Base-by-base conservation (phyloP, 2,888 invertebrate genomes). In the Rhingia campestris region DNA sequence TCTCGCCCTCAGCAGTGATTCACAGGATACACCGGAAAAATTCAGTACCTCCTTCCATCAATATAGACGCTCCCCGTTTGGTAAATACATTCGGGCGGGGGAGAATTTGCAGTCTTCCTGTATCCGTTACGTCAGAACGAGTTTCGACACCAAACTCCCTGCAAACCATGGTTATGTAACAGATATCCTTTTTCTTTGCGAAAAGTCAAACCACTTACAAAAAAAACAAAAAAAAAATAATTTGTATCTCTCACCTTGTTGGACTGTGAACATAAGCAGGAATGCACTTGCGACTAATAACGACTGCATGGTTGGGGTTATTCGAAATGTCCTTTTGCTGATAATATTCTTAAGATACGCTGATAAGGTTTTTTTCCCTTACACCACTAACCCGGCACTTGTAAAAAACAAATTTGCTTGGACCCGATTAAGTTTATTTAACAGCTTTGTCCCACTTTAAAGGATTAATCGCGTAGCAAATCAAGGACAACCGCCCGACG, bases 171-270 rank as follows among this genome's bases (percentile, higher is more conserved):
- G 58, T 84, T 84, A 84, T 75, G 75, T 84, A 84, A 84, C 70
- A 70, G 41, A 69, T 49, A 72, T 30, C 14, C 12, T 66, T 14
- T 77, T 67, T 77, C 77, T 73, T 82, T 77, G 72, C 37, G 49
- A 61, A 58, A 47, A 53, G 37, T 51, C 59, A 61, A 45, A 51
- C 4, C 37, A 49, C 30, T 41, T 53, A 41, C 9, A 22, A 7
- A 39, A 53, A 73, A 43, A 66, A 41, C 14, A 39, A 30, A 61
- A 66, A 51, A 22, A 22, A 22, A 69, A 74, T 37, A 80, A 39
- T 58, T 61, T 53, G 22, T 12, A 22, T 22, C 66, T 88, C 88
- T 90, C 90, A 90, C 92, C 92, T 92, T 91, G 89, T 87, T 92
- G 90, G 86, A 91, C 90, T 86, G 90, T 89, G 87, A 91, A 88